A percentile compares a stretch with the other conserved stretches of the same genome.
Evolutionary conservation across 2,888 invertebrate genomes (phyloP).

Genomic region (Idaea biselata): DNA sequence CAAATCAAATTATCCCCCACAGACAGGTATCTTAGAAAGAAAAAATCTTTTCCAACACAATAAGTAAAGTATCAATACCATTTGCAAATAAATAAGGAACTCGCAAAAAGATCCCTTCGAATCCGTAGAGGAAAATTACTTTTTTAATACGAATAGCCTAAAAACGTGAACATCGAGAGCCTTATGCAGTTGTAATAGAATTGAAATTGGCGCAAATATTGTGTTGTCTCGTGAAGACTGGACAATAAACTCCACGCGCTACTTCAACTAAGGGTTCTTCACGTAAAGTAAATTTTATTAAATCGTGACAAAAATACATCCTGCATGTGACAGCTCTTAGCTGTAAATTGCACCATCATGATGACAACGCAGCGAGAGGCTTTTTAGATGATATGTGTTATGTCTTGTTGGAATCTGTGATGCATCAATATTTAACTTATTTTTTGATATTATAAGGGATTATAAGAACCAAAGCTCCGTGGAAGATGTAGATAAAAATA

Average conservation of each 20-base stretch:
- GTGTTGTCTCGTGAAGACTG: constrained; percentile 25
- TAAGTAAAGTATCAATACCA: constrained; percentile 19
- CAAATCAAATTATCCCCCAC: background rate
- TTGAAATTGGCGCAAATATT: background rate
- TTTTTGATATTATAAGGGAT: background rate
- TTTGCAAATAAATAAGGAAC: constrained; percentile 17
- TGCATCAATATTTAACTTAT: constrained; percentile 1
- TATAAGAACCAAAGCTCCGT: background rate
- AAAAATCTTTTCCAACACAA: background rate
- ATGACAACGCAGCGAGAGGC: constrained; percentile 16
- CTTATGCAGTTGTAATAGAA: background rate
- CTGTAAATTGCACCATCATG: constrained; percentile 33
- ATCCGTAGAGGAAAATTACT: constrained; percentile 27
- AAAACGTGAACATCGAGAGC: background rate
- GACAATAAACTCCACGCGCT: constrained; percentile 55
- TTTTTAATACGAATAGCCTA: constrained; percentile 26
- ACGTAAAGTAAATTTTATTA: constrained; percentile 54
- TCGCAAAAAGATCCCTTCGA: constrained; percentile 2
- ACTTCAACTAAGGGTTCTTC: constrained; percentile 37
- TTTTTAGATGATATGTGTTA: background rate
- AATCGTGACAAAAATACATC: constrained; percentile 52
- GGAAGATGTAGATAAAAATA: background rate
- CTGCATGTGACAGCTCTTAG: constrained; percentile 37
- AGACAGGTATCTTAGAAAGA: constrained; percentile 1
- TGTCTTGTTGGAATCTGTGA: background rate